These are phyloP conservation scores for Aphodius sticticus DNA, from an alignment of 2,888 invertebrate species.

Conservation along the genomic window DNA sequence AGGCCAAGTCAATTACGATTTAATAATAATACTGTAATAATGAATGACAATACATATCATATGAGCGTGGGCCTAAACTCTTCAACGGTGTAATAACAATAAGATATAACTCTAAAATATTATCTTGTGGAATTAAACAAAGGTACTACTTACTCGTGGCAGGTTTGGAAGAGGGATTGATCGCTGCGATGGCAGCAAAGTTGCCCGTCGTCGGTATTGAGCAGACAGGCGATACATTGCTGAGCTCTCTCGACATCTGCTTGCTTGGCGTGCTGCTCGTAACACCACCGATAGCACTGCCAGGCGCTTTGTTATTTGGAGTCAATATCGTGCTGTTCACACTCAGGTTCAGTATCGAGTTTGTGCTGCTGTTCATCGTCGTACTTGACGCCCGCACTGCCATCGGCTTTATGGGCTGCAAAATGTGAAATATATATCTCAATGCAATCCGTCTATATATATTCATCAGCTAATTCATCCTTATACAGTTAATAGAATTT, in stretches of 20 bases:
- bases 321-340: conserved; percentile 58
- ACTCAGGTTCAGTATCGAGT: conserved; percentile 61
- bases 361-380: conserved; percentile 61
- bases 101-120: conserved; percentile 8
- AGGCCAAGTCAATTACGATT: too few species aligned
- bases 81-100: neutral
- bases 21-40: too few species aligned
- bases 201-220: conserved; percentile 57
- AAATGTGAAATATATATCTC: neutral
- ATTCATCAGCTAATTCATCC: too few species aligned
- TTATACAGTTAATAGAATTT: too few species aligned
- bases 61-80: too few species aligned
- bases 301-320: conserved; percentile 52
- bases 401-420: conserved; percentile 84
- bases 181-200: conserved; percentile 73
- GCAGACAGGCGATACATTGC: conserved; percentile 60
- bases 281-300: conserved; percentile 39
- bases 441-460: neutral
- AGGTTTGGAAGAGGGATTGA: conserved; percentile 48
- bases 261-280: conserved; percentile 58
- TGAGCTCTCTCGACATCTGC: conserved; percentile 52
- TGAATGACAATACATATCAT: too few species aligned
- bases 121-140: conserved; percentile 4
- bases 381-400: conserved; percentile 75
- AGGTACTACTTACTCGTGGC: conserved; percentile 57